phyloP scores from a whole-genome alignment of 1,140 invertebrate species.

The Lasioglossum albipes region DNA sequence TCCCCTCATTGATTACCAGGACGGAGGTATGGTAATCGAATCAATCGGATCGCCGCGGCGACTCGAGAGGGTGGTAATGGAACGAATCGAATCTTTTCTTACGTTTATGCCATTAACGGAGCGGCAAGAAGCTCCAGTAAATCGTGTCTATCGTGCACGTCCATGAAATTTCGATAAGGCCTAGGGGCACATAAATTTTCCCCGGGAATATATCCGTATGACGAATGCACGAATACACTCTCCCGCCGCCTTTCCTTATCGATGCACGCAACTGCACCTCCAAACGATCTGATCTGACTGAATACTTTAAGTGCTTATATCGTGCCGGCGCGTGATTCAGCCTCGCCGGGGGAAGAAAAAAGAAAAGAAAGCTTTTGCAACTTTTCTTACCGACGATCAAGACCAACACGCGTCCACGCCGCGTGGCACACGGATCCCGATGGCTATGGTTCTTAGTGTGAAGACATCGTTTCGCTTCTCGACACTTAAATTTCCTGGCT shows the following conservation, averaged over 20 bases:
- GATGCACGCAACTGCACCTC: slow-evolving; percentile 59
- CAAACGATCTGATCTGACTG: slow-evolving; percentile 53
- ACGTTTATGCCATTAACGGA: slow-evolving; percentile 16
- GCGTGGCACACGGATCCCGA: too few relatives aligned
- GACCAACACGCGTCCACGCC: too few relatives aligned
- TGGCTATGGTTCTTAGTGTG: background rate
- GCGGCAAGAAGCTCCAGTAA: slow-evolving; percentile 31
- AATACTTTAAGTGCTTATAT: slow-evolving; percentile 57
- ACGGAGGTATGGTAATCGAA: background rate
- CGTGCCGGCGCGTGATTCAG: slow-evolving; percentile 52
- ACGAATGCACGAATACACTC: slow-evolving; percentile 55
- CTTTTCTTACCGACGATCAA: background rate
- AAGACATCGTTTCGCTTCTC: slow-evolving; percentile 7
- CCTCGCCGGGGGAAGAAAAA: background rate
- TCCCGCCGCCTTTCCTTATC: slow-evolving; percentile 47
- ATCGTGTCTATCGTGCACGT: slow-evolving; percentile 48
- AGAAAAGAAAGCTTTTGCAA: background rate
- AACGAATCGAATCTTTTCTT: background rate
- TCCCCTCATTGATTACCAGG: background rate
- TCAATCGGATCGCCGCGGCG: background rate
- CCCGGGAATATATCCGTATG: slow-evolving; percentile 54
- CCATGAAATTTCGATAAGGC: slow-evolving; percentile 54
- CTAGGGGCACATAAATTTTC: slow-evolving; percentile 32
- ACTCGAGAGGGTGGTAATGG: background rate
- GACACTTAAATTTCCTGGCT: slow-evolving; percentile 2